Percentiles rank a stretch among this genome's conserved stretches.
Evolutionary conservation across 1,140 invertebrate species (phyloP).

Genomic region (Prorops nasuta): DNA sequence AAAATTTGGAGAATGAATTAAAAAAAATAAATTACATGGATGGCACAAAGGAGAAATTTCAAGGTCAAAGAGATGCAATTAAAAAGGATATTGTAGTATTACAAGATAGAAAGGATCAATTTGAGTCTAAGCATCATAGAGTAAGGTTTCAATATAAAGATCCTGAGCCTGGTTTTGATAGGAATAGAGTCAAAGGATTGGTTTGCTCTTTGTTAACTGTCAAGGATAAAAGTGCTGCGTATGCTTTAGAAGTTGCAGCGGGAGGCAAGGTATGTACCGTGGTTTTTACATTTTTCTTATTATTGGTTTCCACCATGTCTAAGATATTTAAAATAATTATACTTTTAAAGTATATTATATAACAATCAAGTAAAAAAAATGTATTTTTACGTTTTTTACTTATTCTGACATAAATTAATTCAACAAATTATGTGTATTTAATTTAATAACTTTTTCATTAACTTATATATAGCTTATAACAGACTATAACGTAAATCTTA

Average conservation of each 20-base stretch:
- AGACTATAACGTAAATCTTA: not conserved
- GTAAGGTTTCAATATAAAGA: conserved; percentile 74
- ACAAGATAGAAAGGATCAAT: conserved; percentile 60
- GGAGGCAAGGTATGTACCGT: conserved; percentile 76
- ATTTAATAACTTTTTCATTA: too few relatives aligned
- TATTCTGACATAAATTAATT: too few relatives aligned
- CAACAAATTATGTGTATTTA: too few relatives aligned
- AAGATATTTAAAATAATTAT: not conserved
- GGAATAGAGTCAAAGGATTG: conserved; percentile 74
- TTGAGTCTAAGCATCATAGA: conserved; percentile 68
- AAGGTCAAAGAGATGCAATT: conserved; percentile 57
- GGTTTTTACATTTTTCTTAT: too few relatives aligned
- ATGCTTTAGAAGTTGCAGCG: conserved; percentile 82
- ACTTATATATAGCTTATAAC: not conserved
- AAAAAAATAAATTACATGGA: conserved; percentile 69
- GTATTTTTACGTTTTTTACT: conserved; percentile 19
- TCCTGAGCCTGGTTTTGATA: conserved; percentile 77
- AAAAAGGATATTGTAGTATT: conserved; percentile 56
- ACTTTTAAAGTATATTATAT: not conserved
- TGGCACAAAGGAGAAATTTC: conserved; percentile 62
- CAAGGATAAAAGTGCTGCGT: conserved; percentile 69
- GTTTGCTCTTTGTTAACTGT: conserved; percentile 75
- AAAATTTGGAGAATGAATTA: conserved; percentile 59
- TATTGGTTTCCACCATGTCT: not conserved
- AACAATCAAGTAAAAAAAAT: too few relatives aligned